Percentiles rank a stretch among this genome's conserved stretches.
Conservation (phyloP, 2,113 vertebrate genomes). For the Benthochromis sp. region DNA sequence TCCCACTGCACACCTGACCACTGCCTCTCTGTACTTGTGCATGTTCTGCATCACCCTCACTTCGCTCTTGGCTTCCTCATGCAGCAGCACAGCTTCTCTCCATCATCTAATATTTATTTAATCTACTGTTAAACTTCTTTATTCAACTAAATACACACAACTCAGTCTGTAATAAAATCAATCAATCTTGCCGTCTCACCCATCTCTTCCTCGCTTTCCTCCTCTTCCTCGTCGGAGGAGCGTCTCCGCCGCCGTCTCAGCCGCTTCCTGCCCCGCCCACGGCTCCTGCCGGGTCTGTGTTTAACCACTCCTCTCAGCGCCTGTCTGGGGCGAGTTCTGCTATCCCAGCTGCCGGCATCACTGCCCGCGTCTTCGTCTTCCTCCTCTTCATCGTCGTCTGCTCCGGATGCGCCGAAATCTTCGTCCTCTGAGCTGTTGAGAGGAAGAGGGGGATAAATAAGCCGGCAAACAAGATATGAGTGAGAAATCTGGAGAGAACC, state of each 20-base stretch:
- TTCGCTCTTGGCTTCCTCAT: neutral
- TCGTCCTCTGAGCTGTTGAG: constrained; percentile 85
- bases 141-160: neutral
- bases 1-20: neutral
- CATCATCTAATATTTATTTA: neutral
- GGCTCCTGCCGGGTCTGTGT: constrained; percentile 50
- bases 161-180: neutral
- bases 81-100: neutral
- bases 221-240: constrained; percentile 63
- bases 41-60: neutral
- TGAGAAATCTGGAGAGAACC: neutral
- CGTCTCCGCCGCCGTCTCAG: constrained; percentile 62
- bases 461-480: neutral
- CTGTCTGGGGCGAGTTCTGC: constrained; percentile 66
- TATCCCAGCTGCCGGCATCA: constrained; percentile 74
- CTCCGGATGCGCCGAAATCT: constrained; percentile 82
- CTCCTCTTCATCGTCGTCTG: constrained; percentile 81
- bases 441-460: neutral
- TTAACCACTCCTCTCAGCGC: neutral
- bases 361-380: constrained; percentile 79
- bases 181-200: constrained; percentile 27
- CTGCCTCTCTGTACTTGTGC: neutral
- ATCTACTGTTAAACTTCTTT: neutral
- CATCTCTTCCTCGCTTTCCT: constrained; percentile 62
- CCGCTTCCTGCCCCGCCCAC: constrained; percentile 70